phyloP scores from a whole-genome alignment of 1,140 invertebrate species.

The Mercenaria mercenaria region DNA sequence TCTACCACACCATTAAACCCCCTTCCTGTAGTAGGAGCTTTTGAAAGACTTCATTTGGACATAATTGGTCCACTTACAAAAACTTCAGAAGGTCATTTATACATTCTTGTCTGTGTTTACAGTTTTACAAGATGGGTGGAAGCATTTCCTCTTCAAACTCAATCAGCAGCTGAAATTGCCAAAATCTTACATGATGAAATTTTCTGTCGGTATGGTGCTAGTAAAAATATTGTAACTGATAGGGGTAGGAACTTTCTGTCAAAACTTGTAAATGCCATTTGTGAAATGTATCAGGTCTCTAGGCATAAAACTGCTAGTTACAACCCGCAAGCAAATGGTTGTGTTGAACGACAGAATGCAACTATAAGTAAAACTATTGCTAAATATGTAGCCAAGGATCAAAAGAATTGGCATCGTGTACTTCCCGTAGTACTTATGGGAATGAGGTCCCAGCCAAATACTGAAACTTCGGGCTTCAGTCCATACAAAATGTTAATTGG shows the following conservation, averaged over 20 bases:
- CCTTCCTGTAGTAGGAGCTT: slow-evolving; percentile 48
- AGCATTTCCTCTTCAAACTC: slow-evolving; percentile 58
- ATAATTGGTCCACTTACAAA: slow-evolving; percentile 63
- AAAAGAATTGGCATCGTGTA: slow-evolving; percentile 49
- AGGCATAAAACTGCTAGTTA: slow-evolving; percentile 65
- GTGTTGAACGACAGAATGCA: slow-evolving; percentile 63
- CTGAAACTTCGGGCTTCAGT: slow-evolving; percentile 29
- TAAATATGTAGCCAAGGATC: slow-evolving; percentile 49
- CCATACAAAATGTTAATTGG: slow-evolving; percentile 43
- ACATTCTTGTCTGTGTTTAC: slow-evolving; percentile 66
- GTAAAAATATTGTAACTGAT: slow-evolving; percentile 49
- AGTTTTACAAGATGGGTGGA: slow-evolving; percentile 64
- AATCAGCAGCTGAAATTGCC: slow-evolving; percentile 54
- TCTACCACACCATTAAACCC: slow-evolving; percentile 9
- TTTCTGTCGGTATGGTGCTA: slow-evolving; percentile 68
- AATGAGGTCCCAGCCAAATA: slow-evolving; percentile 37
- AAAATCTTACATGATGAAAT: slow-evolving; percentile 61
- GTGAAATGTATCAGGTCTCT: slow-evolving; percentile 68
- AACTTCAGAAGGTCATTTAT: slow-evolving; percentile 45
- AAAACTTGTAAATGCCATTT: slow-evolving; percentile 66
- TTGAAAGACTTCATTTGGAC: slow-evolving; percentile 63
- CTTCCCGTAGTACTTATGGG: slow-evolving; percentile 47
- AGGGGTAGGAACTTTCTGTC: slow-evolving; percentile 68
- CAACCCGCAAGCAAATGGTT: slow-evolving; percentile 72
- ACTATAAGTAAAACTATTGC: slow-evolving; percentile 41